These are phyloP conservation scores for Linepithema humile DNA, from an alignment of 1,140 invertebrate genomes.

Conservation along the genomic window DNA sequence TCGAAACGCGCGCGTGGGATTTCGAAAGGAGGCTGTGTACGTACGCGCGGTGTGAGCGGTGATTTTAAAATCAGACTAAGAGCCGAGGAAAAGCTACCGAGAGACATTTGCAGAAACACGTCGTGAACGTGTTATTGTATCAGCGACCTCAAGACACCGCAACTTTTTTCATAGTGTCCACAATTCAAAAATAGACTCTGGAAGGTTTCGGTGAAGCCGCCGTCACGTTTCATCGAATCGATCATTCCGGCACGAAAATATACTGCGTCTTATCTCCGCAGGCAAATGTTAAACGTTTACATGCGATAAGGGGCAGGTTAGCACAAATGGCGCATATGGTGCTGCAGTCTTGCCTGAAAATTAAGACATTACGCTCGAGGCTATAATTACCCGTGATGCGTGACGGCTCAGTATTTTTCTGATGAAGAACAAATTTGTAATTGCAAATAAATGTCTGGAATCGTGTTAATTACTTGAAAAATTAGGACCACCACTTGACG, in stretches of 20 bases:
- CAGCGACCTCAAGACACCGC: neutral
- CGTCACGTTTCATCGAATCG: conserved; percentile 30
- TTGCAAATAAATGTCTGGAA: neutral
- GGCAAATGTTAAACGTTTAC: conserved; percentile 65
- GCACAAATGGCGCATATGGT: conserved; percentile 57
- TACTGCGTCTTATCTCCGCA: conserved; percentile 36
- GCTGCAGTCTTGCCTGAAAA: conserved; percentile 16
- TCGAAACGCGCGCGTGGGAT: conserved; percentile 41
- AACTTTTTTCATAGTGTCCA: neutral
- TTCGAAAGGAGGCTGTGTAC: conserved; percentile 39
- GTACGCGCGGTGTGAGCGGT: neutral
- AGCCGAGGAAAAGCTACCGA: neutral
- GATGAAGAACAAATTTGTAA: conserved; percentile 17
- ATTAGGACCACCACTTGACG: neutral
- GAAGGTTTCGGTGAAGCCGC: neutral
- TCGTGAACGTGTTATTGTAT: neutral
- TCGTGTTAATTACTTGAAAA: conserved; percentile 25
- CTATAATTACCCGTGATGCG: conserved; percentile 37
- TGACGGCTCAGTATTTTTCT: neutral
- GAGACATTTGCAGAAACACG: neutral
- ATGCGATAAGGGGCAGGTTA: conserved; percentile 61
- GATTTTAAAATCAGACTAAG: neutral
- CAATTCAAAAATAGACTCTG: neutral
- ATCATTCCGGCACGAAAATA: conserved; percentile 14
- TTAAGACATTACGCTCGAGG: conserved; percentile 49